Base-by-base conservation (phyloP, 2,888 invertebrate species). In the Pardosa pseudoannulata region DNA sequence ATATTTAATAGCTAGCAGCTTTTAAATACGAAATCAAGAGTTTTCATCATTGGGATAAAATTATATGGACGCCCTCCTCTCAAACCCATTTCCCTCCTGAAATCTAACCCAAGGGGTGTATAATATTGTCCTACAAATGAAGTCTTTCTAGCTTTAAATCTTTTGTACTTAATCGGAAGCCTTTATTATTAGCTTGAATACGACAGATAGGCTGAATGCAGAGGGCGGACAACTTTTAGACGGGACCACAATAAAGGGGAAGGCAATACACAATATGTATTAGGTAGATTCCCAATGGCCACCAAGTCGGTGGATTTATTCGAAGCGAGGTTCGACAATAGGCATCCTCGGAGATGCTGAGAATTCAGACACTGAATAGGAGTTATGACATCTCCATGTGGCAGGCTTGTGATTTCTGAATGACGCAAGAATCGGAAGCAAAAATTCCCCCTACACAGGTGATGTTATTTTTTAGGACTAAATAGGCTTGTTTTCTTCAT, bases 131-230 rank as follows among this genome's bases (percentile, higher is more conserved):
- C 56, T 23, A 23, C 3, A 56, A n/a, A 56, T 56, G 5, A 7
- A 56, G 16, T 46, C 7, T 46, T 56, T 56, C 56, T 56, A 16
- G n/a, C 56, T 11, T 56, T 23, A 46, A 46, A 16, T 2, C 5
- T 23, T 27, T 76, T 71, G 46, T 65, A 41, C 36, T 76, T 65
- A 68, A 82, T 76, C 76, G 82, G 50, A 76, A 65, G 76, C 82
- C 71, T 76, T 75, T 71, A 82, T 82, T 82, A 82, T 82, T 82
- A 82, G 82, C 82, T 64, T 16, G 41, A 28, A 31, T 29, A n/a
- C 11, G 36, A 39, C n/a, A n/a, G 7, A 5, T 13, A 27, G 1
- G 32, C 28, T 76, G 46, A 82, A 82, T 82, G 50, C 19, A 28
- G 6, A 16, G 28, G 82, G 76, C 65, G 76, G 76, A 56, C 56